Evolutionary conservation across 2,797 vertebrate genomes (phyloP).

Genomic region (Myotis vivesi): DNA sequence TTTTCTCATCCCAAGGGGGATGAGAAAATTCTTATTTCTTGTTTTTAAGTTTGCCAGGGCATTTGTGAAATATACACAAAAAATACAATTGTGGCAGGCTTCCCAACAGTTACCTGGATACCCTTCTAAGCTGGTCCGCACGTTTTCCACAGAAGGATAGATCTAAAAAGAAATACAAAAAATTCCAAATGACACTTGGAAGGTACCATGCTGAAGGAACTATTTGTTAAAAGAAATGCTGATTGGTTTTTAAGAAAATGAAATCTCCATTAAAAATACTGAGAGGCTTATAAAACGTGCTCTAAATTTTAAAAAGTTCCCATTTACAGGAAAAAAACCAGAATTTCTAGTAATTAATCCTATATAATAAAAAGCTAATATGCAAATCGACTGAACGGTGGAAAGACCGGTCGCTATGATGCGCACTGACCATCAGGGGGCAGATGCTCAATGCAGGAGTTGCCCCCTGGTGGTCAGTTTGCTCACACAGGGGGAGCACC

Average conservation of each 20-base stretch:
- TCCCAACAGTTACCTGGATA: conserved; percentile 90
- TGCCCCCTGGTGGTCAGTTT: no score
- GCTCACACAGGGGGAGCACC: no score
- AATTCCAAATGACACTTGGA: not conserved
- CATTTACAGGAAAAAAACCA: not conserved
- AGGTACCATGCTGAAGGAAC: not conserved
- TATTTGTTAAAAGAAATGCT: conserved; percentile 21
- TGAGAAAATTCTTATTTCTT: not conserved
- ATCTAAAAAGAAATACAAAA: conserved; percentile 83
- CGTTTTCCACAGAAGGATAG: conserved; percentile 96
- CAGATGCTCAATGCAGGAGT: no score
- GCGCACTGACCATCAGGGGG: no score
- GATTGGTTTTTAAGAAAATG: conserved; percentile 45
- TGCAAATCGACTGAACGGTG: no score
- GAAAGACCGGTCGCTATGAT: no score
- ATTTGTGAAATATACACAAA: not conserved
- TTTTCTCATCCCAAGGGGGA: not conserved
- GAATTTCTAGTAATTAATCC: not conserved
- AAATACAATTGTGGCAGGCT: not conserved
- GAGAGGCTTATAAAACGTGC: conserved; percentile 20
- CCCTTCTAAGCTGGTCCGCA: conserved; percentile 96
- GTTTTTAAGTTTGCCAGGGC: not conserved
- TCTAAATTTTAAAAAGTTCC: conserved; percentile 22
- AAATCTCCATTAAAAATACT: conserved; percentile 36
- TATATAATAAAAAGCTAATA: no score